Evolutionary conservation across 2,888 invertebrate genomes (phyloP).

Genomic region (Drepana falcataria): DNA sequence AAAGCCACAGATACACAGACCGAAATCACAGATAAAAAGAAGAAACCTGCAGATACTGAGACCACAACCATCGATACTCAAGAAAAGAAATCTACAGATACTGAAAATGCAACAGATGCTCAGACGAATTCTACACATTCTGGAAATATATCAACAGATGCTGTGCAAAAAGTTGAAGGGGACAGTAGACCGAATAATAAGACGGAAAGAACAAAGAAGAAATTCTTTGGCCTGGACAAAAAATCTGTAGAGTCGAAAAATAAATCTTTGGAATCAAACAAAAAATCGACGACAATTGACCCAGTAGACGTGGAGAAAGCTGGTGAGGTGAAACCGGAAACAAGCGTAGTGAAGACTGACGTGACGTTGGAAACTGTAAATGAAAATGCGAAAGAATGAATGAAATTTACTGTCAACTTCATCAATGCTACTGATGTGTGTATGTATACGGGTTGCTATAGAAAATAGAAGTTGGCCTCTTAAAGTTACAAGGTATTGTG

Average conservation of each 20-base stretch:
- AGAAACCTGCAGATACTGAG: slow-evolving; percentile 3
- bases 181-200: too few relatives aligned
- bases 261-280: too few relatives aligned
- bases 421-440: too few relatives aligned
- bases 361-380: slow-evolving; percentile 28
- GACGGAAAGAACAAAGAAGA: too few relatives aligned
- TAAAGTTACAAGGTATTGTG: too few relatives aligned
- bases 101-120: not conserved
- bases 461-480: too few relatives aligned
- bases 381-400: slow-evolving; percentile 24
- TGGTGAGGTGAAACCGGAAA: slow-evolving; percentile 2
- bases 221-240: too few relatives aligned
- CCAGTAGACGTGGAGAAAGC: not conserved
- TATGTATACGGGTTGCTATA: too few relatives aligned
- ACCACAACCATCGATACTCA: slow-evolving; percentile 6
- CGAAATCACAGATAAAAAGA: not conserved
- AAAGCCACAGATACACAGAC: not conserved
- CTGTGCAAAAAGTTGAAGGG: not conserved
- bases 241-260: too few relatives aligned
- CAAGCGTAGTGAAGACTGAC: not conserved
- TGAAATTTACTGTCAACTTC: slow-evolving; percentile 1
- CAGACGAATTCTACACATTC: too few relatives aligned
- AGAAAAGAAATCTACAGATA: not conserved
- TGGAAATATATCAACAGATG: not conserved
- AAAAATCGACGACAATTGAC: too few relatives aligned